Conservation (phyloP, 2,113 vertebrate genomes). For the Todiramphus chloris region DNA sequence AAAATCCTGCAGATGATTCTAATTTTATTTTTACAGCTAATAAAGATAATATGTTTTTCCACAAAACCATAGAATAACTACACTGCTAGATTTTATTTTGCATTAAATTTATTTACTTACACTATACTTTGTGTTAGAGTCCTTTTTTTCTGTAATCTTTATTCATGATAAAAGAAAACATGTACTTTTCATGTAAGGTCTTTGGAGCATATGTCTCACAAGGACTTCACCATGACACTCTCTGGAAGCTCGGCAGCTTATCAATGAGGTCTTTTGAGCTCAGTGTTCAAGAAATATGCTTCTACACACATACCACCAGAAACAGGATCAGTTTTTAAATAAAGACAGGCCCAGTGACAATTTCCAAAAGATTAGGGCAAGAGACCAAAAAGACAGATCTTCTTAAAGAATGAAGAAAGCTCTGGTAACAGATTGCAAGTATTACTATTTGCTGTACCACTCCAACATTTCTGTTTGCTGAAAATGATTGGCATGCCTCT, state of each 20-base stretch:
- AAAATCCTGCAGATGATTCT: conserved; percentile 62
- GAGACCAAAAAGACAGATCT: neutral
- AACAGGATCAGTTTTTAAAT: neutral
- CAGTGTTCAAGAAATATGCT: neutral
- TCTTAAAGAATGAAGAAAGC: neutral
- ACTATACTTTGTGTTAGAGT: neutral
- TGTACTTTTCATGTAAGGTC: neutral
- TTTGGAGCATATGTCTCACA: neutral
- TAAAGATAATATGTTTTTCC: conserved; percentile 33
- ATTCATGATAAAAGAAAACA: neutral
- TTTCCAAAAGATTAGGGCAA: neutral
- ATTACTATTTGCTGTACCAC: neutral
- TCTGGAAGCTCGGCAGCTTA: conserved; percentile 7
- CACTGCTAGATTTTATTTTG: neutral
- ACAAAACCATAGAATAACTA: conserved; percentile 5
- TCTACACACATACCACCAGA: neutral
- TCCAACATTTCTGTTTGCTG: neutral
- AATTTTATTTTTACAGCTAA: conserved; percentile 63
- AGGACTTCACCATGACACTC: neutral
- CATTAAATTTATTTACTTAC: neutral
- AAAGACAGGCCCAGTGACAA: neutral
- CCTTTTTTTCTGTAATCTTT: neutral
- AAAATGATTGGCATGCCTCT: neutral
- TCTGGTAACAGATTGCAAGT: neutral
- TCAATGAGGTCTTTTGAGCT: neutral